phyloP scores from a whole-genome alignment of 2,113 vertebrate genomes.

The Coreoperca whiteheadi region DNA sequence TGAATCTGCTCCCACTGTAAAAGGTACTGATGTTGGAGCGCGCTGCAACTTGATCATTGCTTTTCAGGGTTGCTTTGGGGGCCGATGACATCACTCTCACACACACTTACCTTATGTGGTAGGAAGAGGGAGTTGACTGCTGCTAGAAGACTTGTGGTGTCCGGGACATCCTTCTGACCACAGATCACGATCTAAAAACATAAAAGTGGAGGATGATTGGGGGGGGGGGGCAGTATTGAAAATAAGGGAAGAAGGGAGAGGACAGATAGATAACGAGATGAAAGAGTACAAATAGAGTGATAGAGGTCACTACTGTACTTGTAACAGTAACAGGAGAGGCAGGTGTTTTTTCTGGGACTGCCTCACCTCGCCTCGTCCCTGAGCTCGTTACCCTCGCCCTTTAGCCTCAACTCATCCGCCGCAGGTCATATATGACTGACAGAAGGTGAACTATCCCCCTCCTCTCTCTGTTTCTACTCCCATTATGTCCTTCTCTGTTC shows the following conservation, averaged over 20 bases:
- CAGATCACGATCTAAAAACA: slow-evolving; percentile 89
- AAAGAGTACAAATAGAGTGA: slow-evolving; percentile 29
- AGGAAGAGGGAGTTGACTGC: slow-evolving; percentile 87
- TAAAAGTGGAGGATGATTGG: neutral
- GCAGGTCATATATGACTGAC: slow-evolving; percentile 42
- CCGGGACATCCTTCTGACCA: slow-evolving; percentile 88
- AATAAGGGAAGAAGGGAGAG: neutral
- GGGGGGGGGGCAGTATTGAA: neutral
- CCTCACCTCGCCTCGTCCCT: slow-evolving; percentile 5
- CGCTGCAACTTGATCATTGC: neutral
- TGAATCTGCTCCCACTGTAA: slow-evolving; percentile 11
- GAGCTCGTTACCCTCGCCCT: slow-evolving; percentile 63
- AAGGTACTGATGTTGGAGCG: neutral
- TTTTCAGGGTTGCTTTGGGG: neutral
- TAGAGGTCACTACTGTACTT: slow-evolving; percentile 51
- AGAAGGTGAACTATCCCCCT: slow-evolving; percentile 27
- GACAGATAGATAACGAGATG: slow-evolving; percentile 36
- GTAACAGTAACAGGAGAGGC: slow-evolving; percentile 70
- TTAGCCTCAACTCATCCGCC: slow-evolving; percentile 22
- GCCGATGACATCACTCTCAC: neutral
- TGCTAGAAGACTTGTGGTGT: slow-evolving; percentile 87
- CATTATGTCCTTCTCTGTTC: slow-evolving; percentile 10
- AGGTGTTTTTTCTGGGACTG: slow-evolving; percentile 65
- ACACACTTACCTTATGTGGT: slow-evolving; percentile 89
- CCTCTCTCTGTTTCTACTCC: neutral